Percentiles rank a stretch among this genome's conserved stretches.
Evolutionary conservation across 2,113 vertebrate species (phyloP).

Genomic region (Pogonocichla stellata): DNA sequence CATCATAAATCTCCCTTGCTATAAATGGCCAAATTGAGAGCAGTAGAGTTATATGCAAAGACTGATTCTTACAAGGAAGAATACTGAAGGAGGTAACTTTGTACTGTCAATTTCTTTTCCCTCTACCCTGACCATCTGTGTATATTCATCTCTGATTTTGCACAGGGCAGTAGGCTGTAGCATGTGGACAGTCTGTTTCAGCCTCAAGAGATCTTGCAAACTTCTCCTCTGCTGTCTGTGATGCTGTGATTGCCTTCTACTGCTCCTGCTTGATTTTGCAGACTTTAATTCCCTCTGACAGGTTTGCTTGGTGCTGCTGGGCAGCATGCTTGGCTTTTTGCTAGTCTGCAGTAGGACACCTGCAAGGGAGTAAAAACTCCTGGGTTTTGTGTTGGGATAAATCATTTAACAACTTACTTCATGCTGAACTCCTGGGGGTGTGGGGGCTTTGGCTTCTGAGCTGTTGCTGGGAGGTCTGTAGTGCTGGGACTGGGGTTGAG

Average conservation of each 20-base stretch:
- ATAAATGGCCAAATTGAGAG: neutral
- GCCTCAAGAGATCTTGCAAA: neutral
- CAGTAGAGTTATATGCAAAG: accelerated
- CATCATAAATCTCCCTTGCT: accelerated
- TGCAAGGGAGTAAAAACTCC: neutral
- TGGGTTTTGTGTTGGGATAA: neutral
- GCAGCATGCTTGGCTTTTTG: neutral
- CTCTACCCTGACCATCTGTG: neutral
- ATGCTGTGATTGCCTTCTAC: neutral
- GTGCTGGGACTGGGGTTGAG: neutral
- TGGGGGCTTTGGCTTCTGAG: neutral
- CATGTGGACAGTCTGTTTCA: neutral
- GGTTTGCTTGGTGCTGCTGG: neutral
- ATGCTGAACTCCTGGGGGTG: neutral
- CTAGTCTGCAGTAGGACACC: neutral
- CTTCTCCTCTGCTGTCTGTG: neutral
- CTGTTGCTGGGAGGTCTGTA: neutral
- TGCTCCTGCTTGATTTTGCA: neutral
- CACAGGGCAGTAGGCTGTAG: neutral
- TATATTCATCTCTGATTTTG: neutral
- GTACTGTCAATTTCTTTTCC: neutral
- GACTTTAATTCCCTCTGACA: neutral
- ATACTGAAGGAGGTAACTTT: neutral
- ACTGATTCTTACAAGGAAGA: neutral
- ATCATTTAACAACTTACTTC: neutral